Evolutionary conservation across 2,888 invertebrate genomes (phyloP), one percentile per base, ranked within the genome.

Genomic region (Sesamia inferens): DNA sequence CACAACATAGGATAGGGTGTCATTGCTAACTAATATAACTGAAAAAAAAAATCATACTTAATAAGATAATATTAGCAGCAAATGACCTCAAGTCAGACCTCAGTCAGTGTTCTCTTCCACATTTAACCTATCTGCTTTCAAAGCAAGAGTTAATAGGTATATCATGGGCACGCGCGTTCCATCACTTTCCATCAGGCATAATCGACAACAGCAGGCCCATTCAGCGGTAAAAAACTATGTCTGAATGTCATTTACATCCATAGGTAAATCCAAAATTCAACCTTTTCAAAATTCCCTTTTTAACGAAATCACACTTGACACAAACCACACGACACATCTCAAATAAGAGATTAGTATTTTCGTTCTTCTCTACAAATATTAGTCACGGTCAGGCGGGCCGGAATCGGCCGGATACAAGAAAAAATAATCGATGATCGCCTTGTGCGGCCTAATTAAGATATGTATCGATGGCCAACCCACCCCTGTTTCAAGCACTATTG

Each of bases 361-460:
- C 62, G 83, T 81, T 61, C 62, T 66, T 78, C 84, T 84, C 72
- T 90, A 92, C 90, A 92, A 91, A 92, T 93, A 93, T 92, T 91
- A 93, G 93, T 94, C 93, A 93, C 92, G 93, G 92, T 89, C 88
- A 85, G 88, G 85, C 89, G 88, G 83, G 86, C 91, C 90, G 90
- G 90, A 92, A 90, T 90, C 88, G 85, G 86, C 91, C 90, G 92
- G 91, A 92, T 90, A 91, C 88, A 88, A 90, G 93, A 93, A 92
- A 93, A 90, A 90, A 88, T 88, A 89, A 88, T 88, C 89, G 89
- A 89, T 89, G 90, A 89, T 90, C 95, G 92, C 92, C 94, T 92
- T 96, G 96, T 96, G 96, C 87, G 96, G 96, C 92, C 95, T 95
- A 96, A 96, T 96, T 96, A 96, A 96, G 96, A 96, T 96, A 95